Percentiles rank a stretch among this genome's conserved stretches.
Evolutionary conservation across 2,797 vertebrate species (phyloP).

Genomic region (Eospalax fontanierii): DNA sequence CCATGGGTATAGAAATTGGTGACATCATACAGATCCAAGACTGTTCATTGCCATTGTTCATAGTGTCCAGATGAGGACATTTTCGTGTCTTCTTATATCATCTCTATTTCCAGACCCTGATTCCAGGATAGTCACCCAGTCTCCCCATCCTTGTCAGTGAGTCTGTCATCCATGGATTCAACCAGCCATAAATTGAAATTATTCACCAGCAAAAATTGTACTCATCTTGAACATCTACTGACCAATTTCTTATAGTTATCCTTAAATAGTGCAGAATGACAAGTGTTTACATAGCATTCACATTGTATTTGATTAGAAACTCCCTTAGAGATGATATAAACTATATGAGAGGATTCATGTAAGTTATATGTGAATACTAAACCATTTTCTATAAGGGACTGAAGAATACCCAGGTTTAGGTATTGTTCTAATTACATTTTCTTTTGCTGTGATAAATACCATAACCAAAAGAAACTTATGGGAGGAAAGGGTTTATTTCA

Average conservation of each 20-base stretch:
- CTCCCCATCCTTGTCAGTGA: not conserved
- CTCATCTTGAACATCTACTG: not conserved
- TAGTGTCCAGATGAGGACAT: slow-evolving; percentile 85
- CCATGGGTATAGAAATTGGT: not conserved
- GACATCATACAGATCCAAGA: not conserved
- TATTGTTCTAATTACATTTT: too few species aligned
- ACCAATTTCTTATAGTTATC: too few species aligned
- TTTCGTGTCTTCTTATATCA: not conserved
- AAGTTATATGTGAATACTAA: too few species aligned
- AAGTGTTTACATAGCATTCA: not conserved
- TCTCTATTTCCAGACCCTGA: not conserved
- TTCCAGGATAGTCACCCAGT: not conserved
- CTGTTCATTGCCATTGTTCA: not conserved
- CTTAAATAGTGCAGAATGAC: not conserved
- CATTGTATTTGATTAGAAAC: too few species aligned
- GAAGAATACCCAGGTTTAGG: too few species aligned
- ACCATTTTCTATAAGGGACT: too few species aligned
- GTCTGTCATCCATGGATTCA: not conserved
- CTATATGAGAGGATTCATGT: too few species aligned
- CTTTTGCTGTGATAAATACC: too few species aligned
- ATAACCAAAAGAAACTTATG: too few species aligned
- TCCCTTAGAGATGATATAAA: too few species aligned
- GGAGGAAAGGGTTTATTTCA: too few species aligned
- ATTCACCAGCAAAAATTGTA: not conserved
- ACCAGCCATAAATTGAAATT: not conserved